These are phyloP conservation scores for Drosophila demipolita DNA, from an alignment of 2,888 invertebrate species.

Conservation along the genomic window DNA sequence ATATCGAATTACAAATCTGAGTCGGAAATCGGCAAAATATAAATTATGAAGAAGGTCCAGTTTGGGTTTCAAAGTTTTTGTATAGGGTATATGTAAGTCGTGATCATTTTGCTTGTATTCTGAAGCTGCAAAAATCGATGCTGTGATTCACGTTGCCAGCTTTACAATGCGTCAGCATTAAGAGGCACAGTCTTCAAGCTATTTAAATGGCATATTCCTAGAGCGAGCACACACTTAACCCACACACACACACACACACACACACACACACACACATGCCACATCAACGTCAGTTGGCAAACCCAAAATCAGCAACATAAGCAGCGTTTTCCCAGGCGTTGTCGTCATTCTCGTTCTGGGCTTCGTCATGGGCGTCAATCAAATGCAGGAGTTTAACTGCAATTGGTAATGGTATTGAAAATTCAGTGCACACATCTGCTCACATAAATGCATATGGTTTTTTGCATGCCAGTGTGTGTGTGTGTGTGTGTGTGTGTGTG, in stretches of 20 bases:
- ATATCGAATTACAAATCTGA: too few relatives aligned
- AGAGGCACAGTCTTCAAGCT: slow-evolving; percentile 37
- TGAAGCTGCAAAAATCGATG: slow-evolving; percentile 10
- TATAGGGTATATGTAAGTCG: neutral
- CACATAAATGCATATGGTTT: neutral
- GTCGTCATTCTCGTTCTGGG: slow-evolving; percentile 25
- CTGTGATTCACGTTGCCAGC: slow-evolving; percentile 26
- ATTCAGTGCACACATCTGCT: slow-evolving; percentile 19
- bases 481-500: neutral
- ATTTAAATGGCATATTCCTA: slow-evolving; percentile 45
- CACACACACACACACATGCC: slow-evolving; percentile 21
- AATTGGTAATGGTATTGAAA: slow-evolving; percentile 53
- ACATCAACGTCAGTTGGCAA: slow-evolving; percentile 50
- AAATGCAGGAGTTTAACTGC: slow-evolving; percentile 58
- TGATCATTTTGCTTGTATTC: neutral
- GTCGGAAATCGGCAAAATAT: neutral
- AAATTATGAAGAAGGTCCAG: neutral
- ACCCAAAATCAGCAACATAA: slow-evolving; percentile 53
- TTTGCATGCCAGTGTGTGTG: slow-evolving; percentile 8
- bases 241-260: neutral
- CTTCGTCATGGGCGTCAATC: slow-evolving; percentile 52
- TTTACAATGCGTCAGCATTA: slow-evolving; percentile 38
- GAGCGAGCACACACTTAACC: slow-evolving; percentile 11
- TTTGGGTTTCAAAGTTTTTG: neutral
- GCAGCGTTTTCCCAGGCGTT: slow-evolving; percentile 22